phyloP scores from a whole-genome alignment of 2,113 vertebrate species.

The Lates calcarifer region DNA sequence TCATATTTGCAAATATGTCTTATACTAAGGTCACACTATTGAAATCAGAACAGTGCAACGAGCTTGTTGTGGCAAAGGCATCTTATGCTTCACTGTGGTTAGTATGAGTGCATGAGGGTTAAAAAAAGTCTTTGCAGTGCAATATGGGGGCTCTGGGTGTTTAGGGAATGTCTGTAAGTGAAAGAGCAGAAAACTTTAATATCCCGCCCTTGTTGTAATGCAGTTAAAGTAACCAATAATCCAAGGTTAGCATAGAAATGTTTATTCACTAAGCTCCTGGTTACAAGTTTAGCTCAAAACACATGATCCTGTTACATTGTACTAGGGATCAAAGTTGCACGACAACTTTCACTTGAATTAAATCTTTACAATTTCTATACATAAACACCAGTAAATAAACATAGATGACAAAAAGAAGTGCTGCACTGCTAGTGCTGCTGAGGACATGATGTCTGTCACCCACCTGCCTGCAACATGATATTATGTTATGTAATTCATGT shows the following conservation, averaged over 20 bases:
- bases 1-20: background rate
- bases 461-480: slow-evolving; percentile 71
- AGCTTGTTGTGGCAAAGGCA: background rate
- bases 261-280: background rate
- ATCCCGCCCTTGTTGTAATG: slow-evolving; percentile 26
- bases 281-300: background rate
- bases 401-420: background rate
- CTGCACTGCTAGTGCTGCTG: slow-evolving; percentile 19
- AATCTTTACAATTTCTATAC: background rate
- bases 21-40: background rate
- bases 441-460: slow-evolving; percentile 52
- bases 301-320: background rate
- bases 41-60: background rate
- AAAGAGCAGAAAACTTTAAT: slow-evolving; percentile 26
- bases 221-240: slow-evolving; percentile 21
- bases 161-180: slow-evolving; percentile 13
- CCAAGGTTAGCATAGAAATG: background rate
- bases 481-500: slow-evolving; percentile 50
- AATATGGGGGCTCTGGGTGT: background rate
- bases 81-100: background rate
- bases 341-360: background rate
- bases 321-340: background rate
- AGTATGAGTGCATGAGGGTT: background rate
- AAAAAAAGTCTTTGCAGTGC: slow-evolving; percentile 3
- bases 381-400: slow-evolving; percentile 3